phyloP scores from a whole-genome alignment of 2,797 vertebrate species.

The Falco biarmicus region DNA sequence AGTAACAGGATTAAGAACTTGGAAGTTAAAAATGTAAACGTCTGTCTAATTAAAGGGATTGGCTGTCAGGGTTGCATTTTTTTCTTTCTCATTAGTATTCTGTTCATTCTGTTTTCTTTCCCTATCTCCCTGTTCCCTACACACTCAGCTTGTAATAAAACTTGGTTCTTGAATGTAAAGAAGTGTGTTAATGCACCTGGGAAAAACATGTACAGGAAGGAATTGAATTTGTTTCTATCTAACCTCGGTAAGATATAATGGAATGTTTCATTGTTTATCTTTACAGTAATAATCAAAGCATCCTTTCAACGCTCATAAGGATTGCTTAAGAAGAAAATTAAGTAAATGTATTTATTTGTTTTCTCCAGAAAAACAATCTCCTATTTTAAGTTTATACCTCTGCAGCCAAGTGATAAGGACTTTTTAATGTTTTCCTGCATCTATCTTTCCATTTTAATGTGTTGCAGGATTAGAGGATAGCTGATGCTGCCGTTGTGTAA shows the following conservation, averaged over 20 bases:
- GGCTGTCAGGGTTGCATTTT: conserved; percentile 4
- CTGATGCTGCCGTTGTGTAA: conserved; percentile 53
- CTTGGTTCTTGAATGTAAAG: conserved; percentile 63
- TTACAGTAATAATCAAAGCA: conserved; percentile 52
- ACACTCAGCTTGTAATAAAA: conserved; percentile 47
- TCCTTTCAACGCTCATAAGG: conserved; percentile 27
- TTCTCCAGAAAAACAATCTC: conserved; percentile 57
- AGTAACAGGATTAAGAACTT: conserved; percentile 45
- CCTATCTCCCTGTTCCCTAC: conserved; percentile 51
- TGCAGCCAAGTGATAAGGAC: conserved; percentile 68
- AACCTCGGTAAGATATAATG: conserved; percentile 9
- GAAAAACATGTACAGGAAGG: conserved; percentile 36
- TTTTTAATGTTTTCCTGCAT: conserved; percentile 59
- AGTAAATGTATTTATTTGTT: conserved; percentile 52
- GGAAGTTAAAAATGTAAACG: background rate
- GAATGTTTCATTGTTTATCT: conserved; percentile 43
- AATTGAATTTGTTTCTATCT: conserved; percentile 55
- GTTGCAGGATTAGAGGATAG: conserved; percentile 57
- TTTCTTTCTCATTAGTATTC: conserved; percentile 55
- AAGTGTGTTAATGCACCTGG: conserved; percentile 53
- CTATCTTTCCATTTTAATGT: conserved; percentile 54
- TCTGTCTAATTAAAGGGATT: conserved; percentile 40
- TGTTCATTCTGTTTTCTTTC: conserved; percentile 32
- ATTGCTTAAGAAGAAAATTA: conserved; percentile 67
- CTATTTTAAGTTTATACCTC: conserved; percentile 52